These are phyloP conservation scores for Agrotis ipsilon DNA, from an alignment of 2,888 invertebrate genomes.

Conservation along the genomic window DNA sequence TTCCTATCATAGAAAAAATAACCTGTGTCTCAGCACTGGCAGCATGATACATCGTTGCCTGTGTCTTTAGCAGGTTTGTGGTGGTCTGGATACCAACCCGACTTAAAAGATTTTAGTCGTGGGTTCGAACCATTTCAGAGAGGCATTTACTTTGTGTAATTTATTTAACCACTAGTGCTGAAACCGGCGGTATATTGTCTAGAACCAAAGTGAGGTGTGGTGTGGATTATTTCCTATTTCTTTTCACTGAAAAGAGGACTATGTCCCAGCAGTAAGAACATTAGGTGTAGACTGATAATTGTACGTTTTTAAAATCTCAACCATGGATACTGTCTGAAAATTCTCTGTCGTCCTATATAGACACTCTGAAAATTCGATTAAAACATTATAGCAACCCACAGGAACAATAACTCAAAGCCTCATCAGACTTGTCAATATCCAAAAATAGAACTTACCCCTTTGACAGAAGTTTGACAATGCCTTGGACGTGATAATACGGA, in stretches of 20 bases:
- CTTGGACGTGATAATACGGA: slow-evolving; percentile 9
- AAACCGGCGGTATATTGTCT: no score
- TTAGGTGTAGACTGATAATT: neutral
- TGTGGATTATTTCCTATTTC: neutral
- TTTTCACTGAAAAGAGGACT: neutral
- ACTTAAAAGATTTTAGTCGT: no score
- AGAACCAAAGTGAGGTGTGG: no score
- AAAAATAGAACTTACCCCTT: slow-evolving; percentile 27
- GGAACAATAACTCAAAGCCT: slow-evolving; percentile 24
- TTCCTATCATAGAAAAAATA: no score
- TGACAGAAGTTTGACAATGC: slow-evolving; percentile 25
- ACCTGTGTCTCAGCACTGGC: no score
- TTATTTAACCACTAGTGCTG: no score
- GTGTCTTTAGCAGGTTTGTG: no score
- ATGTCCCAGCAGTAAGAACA: neutral
- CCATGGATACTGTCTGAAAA: slow-evolving; percentile 4
- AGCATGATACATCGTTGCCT: no score
- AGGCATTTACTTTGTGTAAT: no score
- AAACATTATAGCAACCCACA: slow-evolving; percentile 23
- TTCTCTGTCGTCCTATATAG: neutral
- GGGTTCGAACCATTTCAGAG: no score
- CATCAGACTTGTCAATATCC: neutral
- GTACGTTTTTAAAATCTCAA: slow-evolving; percentile 2
- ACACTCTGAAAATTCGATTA: slow-evolving; percentile 44
- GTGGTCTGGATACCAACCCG: no score